Base-by-base conservation (phyloP, 2,113 vertebrate species). In the Apteryx owenii region DNA sequence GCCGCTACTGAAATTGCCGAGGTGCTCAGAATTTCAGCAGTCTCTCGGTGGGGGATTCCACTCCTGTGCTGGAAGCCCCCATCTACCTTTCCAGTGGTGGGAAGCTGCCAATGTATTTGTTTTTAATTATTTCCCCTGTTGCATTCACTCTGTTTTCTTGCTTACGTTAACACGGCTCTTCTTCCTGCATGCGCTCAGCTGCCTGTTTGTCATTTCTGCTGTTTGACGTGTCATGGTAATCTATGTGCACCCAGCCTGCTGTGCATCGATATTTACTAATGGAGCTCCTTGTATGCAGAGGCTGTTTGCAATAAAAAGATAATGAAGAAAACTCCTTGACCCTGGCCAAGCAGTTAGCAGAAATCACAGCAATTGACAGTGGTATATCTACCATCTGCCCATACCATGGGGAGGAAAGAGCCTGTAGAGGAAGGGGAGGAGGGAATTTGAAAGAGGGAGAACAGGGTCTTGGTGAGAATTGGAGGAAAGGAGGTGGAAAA, bases 231-330 rank as follows among this genome's bases (percentile, higher is more conserved):
- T 96, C 19, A 0, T 80, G 76, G 85, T 68, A 94, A 97, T 97
- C 95, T 94, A 82, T 94, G 89, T 86, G 93, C 80, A 58, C 95
- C 96, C 95, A 97, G 85, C 85, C 97, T 94, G 89, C 95, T 90
- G 40, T 3, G 93, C 94, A 96, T 97, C 92, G 93, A 95, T 97
- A 95, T 95, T 97, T 97, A 91, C 97, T 98, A 97, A 97, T 97
- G 95, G 96, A 93, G 88, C 60, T 92, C 95, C 96, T 96, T 75
- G 85, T 77, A 88, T 93, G 72, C 90, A 93, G 85, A 96, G 92
- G 61, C 82, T 97, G 90, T 82, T 97, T 95, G 90, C 85, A 97
- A 89, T 95, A 79, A 95, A 95, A 97, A 93, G 77, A 95, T 95
- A 95, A 98, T 94, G 56, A 96, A 97, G 95, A 68, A 98, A 77